phyloP scores from a whole-genome alignment of 1,140 invertebrate species.

The Rhopalosiphum maidis region DNA sequence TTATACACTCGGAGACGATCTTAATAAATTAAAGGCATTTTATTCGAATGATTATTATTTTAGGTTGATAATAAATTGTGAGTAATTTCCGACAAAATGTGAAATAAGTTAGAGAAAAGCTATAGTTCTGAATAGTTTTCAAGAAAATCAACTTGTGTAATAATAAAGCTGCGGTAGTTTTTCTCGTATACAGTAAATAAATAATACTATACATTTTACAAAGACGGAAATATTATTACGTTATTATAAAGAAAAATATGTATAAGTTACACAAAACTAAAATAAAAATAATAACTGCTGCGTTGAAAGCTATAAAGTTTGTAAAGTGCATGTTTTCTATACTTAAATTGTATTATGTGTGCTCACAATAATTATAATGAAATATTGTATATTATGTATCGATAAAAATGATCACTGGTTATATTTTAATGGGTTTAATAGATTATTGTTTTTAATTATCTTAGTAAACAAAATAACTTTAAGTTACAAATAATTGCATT shows the following conservation, averaged over 20 bases:
- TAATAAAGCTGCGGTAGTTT: not conserved
- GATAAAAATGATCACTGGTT: not conserved
- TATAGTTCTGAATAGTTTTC: slow-evolving; percentile 6
- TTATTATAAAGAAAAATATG: not conserved
- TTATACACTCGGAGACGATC: not conserved
- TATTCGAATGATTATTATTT: not conserved
- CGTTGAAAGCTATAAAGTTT: not conserved
- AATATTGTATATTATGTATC: not conserved
- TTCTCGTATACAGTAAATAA: not conserved
- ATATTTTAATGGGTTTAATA: not conserved
- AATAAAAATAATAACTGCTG: not conserved
- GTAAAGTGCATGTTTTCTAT: not conserved
- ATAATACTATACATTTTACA: not conserved
- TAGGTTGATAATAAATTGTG: not conserved
- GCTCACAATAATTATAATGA: not conserved
- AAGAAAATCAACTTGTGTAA: slow-evolving; percentile 12
- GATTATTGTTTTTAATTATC: not conserved
- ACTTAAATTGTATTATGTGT: not conserved
- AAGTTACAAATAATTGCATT: not conserved
- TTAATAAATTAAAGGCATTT: not conserved
- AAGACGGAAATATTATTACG: not conserved
- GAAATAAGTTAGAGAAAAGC: not conserved
- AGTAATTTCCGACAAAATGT: not conserved
- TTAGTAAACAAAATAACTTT: not conserved
- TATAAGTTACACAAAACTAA: slow-evolving; percentile 1